Evolutionary conservation across 2,113 vertebrate genomes (phyloP).

Genomic region (Chauna torquata): DNA sequence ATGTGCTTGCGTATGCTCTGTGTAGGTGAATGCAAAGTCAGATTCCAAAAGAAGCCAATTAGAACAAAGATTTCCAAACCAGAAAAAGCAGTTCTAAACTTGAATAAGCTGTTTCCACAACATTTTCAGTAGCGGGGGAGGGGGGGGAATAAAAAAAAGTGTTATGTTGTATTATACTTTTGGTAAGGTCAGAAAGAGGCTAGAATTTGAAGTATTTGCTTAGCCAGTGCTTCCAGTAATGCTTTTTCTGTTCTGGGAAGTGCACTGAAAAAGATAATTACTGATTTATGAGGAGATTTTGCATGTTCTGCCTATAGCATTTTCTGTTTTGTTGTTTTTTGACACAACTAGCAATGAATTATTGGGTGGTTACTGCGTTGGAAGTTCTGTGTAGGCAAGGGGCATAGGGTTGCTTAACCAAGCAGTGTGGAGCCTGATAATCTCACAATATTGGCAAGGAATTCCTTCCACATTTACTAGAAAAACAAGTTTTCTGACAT

Average conservation of each 20-base stretch:
- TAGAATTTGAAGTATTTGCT: neutral
- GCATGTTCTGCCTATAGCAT: slow-evolving; percentile 3
- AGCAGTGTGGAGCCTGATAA: neutral
- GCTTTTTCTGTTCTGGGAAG: neutral
- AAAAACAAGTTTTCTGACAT: neutral
- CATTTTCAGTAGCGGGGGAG: neutral
- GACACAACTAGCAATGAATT: slow-evolving; percentile 3
- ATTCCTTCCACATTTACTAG: neutral
- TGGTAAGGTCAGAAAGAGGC: neutral
- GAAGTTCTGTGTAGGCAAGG: neutral
- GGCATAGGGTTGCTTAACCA: neutral
- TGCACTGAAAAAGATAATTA: neutral
- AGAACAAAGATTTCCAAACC: neutral
- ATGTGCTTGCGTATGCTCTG: fast-evolving
- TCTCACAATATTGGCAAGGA: neutral
- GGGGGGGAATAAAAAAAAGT: too few species aligned
- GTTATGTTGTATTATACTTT: neutral
- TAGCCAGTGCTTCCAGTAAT: neutral
- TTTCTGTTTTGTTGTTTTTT: neutral
- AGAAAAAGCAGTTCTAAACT: neutral
- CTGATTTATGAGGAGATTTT: slow-evolving; percentile 18
- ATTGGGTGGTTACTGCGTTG: neutral
- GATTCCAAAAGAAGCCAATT: neutral
- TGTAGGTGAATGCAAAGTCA: fast-evolving
- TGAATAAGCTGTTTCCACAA: neutral